These are phyloP conservation scores for Lithodes maja DNA, from an alignment of 2,888 invertebrate genomes.

Conservation along the genomic window DNA sequence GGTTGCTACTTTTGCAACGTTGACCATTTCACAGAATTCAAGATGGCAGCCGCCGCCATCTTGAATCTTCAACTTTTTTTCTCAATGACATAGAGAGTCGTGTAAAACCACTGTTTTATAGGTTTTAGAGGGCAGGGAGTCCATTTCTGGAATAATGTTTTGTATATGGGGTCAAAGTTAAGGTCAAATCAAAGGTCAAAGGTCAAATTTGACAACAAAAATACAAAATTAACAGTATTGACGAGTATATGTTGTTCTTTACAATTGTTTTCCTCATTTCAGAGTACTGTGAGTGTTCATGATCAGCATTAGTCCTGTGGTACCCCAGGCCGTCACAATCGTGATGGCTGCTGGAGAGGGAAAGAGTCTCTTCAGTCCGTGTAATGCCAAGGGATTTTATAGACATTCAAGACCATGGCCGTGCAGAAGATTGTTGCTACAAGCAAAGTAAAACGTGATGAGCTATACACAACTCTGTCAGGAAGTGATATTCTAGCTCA, in stretches of 20 bases:
- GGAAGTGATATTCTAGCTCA: constrained; percentile 26
- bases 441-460: constrained; percentile 23
- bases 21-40: constrained; percentile 24
- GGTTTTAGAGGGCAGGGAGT: constrained; percentile 5
- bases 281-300: not conserved
- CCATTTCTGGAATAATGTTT: constrained; percentile 17
- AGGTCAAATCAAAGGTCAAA: constrained; percentile 8
- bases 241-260: constrained; percentile 1
- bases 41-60: constrained; percentile 28
- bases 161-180: not conserved
- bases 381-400: constrained; percentile 22
- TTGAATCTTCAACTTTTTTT: constrained; percentile 20
- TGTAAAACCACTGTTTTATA: constrained; percentile 15
- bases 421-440: constrained; percentile 27
- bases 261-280: constrained; percentile 1
- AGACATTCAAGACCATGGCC: constrained; percentile 17
- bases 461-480: not conserved
- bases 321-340: constrained; percentile 4
- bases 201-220: not conserved
- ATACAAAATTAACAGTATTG: not conserved
- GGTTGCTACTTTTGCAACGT: constrained; percentile 9
- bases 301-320: not conserved
- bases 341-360: constrained; percentile 5
- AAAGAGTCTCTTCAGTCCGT: constrained; percentile 8
- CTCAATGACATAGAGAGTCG: not conserved